Evolutionary conservation across 2,888 invertebrate genomes (phyloP).

Genomic region (Scelioninae gen. 2): DNA sequence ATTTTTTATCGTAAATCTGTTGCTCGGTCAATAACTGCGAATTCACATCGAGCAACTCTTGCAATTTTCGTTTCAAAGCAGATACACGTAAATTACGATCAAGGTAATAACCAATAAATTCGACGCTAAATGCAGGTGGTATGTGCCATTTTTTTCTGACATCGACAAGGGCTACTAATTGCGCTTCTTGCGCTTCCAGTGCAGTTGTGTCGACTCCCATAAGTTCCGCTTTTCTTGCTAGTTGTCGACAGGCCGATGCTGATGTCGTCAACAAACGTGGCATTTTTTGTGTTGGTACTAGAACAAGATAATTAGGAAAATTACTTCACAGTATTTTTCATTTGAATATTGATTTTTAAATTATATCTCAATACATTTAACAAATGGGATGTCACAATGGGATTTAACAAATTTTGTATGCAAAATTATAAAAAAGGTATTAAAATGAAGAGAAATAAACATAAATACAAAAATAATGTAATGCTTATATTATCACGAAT

Average conservation of each 20-base stretch:
- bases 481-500: no score
- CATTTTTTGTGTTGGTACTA: slow-evolving; percentile 96
- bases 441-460: no score
- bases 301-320: no score
- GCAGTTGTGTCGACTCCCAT: slow-evolving; percentile 92
- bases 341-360: no score
- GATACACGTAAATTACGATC: slow-evolving; percentile 90
- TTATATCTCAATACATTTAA: no score
- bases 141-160: slow-evolving; percentile 96
- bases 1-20: slow-evolving; percentile 83
- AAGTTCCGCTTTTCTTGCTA: slow-evolving; percentile 90
- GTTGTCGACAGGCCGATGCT: slow-evolving; percentile 89
- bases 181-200: slow-evolving; percentile 88
- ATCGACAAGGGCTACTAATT: slow-evolving; percentile 87
- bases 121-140: slow-evolving; percentile 94
- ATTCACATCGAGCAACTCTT: slow-evolving; percentile 85
- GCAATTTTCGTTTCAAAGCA: slow-evolving; percentile 85
- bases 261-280: slow-evolving; percentile 92
- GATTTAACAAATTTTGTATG: no score
- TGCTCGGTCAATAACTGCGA: slow-evolving; percentile 86
- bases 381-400: no score
- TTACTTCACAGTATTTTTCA: no score
- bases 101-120: slow-evolving; percentile 95
- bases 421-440: no score
- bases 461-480: no score